Conservation (phyloP, 2,113 vertebrate species). For the Coregonus clupeaformis region DNA sequence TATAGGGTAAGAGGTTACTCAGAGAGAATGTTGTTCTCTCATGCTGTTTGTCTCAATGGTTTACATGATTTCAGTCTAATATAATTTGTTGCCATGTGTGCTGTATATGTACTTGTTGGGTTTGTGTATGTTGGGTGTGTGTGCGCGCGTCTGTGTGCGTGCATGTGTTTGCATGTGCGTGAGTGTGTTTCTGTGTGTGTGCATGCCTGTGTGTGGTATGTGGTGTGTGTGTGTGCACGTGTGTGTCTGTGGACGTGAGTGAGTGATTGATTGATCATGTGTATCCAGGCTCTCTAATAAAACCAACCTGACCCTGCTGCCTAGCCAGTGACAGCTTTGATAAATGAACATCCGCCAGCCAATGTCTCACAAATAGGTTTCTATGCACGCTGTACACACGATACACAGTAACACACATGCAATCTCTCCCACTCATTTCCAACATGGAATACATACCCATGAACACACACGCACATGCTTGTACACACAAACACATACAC, state of each 20-base stretch:
- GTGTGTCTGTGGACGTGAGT: neutral
- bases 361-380: too few relatives aligned
- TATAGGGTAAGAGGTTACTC: too few relatives aligned
- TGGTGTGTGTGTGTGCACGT: neutral
- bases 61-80: too few relatives aligned
- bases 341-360: neutral
- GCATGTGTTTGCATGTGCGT: too few relatives aligned
- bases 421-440: neutral
- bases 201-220: neutral
- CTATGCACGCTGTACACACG: neutral
- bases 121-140: neutral
- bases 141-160: too few relatives aligned
- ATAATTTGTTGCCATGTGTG: neutral
- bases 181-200: too few relatives aligned
- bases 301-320: conserved; percentile 45
- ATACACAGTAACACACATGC: neutral
- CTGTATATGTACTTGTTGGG: neutral
- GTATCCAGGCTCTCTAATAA: conserved; percentile 36
- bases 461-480: neutral
- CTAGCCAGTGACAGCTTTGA: conserved; percentile 51
- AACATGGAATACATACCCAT: neutral
- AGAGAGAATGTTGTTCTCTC: too few relatives aligned
- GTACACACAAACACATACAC: neutral
- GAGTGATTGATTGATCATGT: conserved; percentile 49
- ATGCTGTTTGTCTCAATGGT: too few relatives aligned